Evolutionary conservation across 2,113 vertebrate species (phyloP).

Genomic region (Sceloporus undulatus): DNA sequence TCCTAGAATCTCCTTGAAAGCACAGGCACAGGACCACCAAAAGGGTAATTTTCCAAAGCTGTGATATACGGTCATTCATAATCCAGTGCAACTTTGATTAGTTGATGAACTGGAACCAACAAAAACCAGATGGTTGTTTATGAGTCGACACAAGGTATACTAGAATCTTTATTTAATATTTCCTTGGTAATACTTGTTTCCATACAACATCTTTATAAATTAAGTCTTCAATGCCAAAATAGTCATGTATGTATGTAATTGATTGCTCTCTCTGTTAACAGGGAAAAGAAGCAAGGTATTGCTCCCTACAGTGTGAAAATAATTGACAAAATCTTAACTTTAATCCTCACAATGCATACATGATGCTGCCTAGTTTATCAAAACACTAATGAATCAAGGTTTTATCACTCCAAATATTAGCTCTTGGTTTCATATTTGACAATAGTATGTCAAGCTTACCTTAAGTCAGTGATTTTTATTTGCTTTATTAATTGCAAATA

Average conservation of each 20-base stretch:
- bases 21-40: not conserved
- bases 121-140: not conserved
- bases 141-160: too few relatives aligned
- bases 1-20: not conserved
- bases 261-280: too few relatives aligned
- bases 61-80: too few relatives aligned
- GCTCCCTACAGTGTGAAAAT: not conserved
- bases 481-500: slow-evolving; percentile 14
- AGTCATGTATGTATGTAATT: not conserved
- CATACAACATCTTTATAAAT: not conserved
- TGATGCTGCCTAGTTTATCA: not conserved
- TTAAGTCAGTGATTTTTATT: not conserved
- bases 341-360: slow-evolving; percentile 4
- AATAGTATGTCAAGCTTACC: not conserved
- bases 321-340: not conserved
- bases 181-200: not conserved
- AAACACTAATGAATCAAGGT: not conserved
- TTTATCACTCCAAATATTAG: rapidly evolving
- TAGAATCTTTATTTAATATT: not conserved
- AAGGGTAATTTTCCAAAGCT: not conserved
- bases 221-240: not conserved
- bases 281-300: slow-evolving; percentile 14
- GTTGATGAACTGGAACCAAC: not conserved
- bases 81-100: too few relatives aligned
- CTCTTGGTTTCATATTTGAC: not conserved